Conservation (phyloP, 2,113 vertebrate genomes). For the Nerophis lumbriciformis region DNA sequence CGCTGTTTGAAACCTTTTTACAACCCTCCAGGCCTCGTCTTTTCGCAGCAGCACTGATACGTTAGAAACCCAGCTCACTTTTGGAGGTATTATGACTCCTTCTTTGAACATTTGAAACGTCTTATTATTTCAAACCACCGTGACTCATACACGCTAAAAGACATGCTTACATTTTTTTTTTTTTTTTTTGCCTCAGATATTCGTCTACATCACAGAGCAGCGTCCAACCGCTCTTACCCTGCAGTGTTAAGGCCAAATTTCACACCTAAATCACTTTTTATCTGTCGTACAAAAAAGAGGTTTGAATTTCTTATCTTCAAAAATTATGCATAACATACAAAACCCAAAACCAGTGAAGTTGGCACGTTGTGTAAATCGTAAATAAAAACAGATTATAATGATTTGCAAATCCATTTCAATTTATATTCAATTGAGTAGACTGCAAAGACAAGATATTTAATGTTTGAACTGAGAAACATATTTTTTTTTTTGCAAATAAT, state of each 20-base stretch:
- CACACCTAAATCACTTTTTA: constrained; percentile 50
- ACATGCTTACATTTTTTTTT: neutral
- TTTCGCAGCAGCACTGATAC: constrained; percentile 33
- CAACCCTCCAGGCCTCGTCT: constrained; percentile 44
- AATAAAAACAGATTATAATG: too few relatives aligned
- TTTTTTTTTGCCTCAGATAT: neutral
- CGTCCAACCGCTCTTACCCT: constrained; percentile 20
- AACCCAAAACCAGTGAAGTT: too few relatives aligned
- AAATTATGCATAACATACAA: too few relatives aligned
- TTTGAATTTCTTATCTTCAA: constrained; percentile 18
- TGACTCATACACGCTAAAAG: constrained; percentile 12
- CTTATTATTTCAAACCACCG: constrained; percentile 38
- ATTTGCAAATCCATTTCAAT: too few relatives aligned
- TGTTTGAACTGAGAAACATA: too few relatives aligned
- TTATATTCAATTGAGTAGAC: too few relatives aligned
- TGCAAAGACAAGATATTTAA: too few relatives aligned
- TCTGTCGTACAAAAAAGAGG: constrained; percentile 40
- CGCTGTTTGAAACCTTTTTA: constrained; percentile 5
- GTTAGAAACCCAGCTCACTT: constrained; percentile 36
- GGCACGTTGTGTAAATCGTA: too few relatives aligned
- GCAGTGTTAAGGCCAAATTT: constrained; percentile 51
- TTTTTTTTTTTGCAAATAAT: too few relatives aligned
- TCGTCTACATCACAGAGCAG: constrained; percentile 11
- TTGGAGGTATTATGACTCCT: constrained; percentile 41
- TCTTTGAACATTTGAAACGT: constrained; percentile 48